phyloP scores from a whole-genome alignment of 2,888 invertebrate species.

The Lamproptera curius region DNA sequence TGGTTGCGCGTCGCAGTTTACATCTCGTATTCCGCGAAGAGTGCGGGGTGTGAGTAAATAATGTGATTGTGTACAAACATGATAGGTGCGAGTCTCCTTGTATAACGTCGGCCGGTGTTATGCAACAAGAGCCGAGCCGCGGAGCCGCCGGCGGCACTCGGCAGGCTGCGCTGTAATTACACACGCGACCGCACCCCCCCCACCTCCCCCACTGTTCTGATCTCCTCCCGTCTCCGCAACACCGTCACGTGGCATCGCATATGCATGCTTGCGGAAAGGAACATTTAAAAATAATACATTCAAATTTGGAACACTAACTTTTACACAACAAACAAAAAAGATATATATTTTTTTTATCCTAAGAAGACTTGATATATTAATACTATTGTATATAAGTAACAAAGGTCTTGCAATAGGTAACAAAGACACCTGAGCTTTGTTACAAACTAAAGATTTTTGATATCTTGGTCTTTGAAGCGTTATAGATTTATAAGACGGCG shows the following conservation, averaged over 20 bases:
- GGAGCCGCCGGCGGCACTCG: slow-evolving; percentile 28
- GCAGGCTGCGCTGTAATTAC: slow-evolving; percentile 58
- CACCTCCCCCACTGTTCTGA: slow-evolving; percentile 27
- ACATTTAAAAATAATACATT: too few species aligned
- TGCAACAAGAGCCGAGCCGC: slow-evolving; percentile 51
- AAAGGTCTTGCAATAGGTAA: too few species aligned
- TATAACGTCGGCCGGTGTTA: slow-evolving; percentile 49
- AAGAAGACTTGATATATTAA: too few species aligned
- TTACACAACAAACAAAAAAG: too few species aligned
- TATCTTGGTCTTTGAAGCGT: too few species aligned
- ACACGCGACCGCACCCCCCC: slow-evolving; percentile 42
- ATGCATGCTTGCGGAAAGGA: slow-evolving; percentile 17
- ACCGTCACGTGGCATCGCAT: slow-evolving; percentile 30
- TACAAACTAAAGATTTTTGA: too few species aligned
- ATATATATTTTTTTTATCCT: too few species aligned
- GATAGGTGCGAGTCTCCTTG: slow-evolving; percentile 39
- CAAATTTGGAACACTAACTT: too few species aligned
- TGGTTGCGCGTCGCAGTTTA: too few species aligned
- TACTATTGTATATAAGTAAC: too few species aligned
- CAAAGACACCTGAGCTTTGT: too few species aligned
- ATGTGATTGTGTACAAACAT: slow-evolving; percentile 58
- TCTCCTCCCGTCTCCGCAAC: slow-evolving; percentile 26
- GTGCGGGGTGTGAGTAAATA: slow-evolving; percentile 49
- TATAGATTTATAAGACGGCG: too few species aligned
- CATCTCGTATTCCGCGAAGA: slow-evolving; percentile 20